Conservation (phyloP, 2,797 vertebrate genomes). For the Sylvilagus floridanus region DNA sequence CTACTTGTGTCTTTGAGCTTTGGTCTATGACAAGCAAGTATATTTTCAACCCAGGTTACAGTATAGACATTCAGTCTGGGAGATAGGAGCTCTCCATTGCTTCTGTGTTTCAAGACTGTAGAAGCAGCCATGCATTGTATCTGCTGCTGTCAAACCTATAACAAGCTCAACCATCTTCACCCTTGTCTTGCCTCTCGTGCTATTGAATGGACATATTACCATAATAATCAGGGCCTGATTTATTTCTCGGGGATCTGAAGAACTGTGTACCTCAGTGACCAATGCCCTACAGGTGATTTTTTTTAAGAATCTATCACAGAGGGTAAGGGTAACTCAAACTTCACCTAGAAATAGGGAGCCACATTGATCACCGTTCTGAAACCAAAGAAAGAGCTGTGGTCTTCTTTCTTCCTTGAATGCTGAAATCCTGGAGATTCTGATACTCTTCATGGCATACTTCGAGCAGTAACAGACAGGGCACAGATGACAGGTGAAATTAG, state of each 20-base stretch:
- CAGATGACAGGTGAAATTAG: not conserved
- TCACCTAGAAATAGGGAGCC: not conserved
- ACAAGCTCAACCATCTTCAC: not conserved
- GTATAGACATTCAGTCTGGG: conserved; percentile 21
- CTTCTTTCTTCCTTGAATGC: not conserved
- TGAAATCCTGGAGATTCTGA: not conserved
- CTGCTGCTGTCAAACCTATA: not conserved
- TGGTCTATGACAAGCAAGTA: not conserved
- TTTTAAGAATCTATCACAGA: not conserved
- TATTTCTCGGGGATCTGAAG: conserved; percentile 39
- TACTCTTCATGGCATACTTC: not conserved
- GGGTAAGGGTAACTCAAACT: not conserved
- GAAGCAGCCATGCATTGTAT: not conserved
- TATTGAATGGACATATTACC: not conserved
- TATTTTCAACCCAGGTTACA: conserved; percentile 48
- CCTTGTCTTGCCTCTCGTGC: not conserved
- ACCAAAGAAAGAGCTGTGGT: not conserved
- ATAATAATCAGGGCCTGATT: not conserved
- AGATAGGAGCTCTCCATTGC: not conserved
- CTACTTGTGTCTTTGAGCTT: conserved; percentile 27
- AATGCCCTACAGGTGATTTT: conserved; percentile 1
- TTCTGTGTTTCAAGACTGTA: not conserved
- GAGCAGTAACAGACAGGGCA: conserved; percentile 14
- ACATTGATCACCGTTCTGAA: conserved; percentile 24
- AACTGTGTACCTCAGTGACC: not conserved